Evolutionary conservation across 2,113 vertebrate genomes (phyloP).

Genomic region (Neogobius melanostomus): DNA sequence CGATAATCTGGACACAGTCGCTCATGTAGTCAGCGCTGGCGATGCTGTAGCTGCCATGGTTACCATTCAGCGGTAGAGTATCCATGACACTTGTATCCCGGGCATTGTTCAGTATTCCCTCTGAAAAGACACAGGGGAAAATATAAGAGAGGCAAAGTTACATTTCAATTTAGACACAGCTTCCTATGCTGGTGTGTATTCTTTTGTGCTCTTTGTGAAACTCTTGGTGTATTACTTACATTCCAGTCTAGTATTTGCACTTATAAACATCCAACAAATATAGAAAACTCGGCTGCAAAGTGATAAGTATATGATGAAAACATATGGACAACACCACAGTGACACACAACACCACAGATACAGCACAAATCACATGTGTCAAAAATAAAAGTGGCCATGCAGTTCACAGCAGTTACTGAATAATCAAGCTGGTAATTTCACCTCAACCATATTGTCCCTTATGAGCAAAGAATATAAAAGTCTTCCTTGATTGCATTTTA

Average conservation of each 20-base stretch:
- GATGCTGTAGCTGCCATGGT: constrained; percentile 98
- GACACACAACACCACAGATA: constrained; percentile 32
- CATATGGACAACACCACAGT: constrained; percentile 36
- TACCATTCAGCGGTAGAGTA: constrained; percentile 99
- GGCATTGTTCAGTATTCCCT: constrained; percentile 99
- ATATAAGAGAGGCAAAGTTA: constrained; percentile 39
- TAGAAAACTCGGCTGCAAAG: constrained; percentile 58
- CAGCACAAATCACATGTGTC: constrained; percentile 27
- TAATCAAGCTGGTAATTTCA: constrained; percentile 23
- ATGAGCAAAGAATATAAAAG: constrained; percentile 34
- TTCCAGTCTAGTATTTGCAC: constrained; percentile 5
- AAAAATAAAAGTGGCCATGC: constrained; percentile 59
- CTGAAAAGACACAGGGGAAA: constrained; percentile 77
- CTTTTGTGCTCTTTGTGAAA: constrained; percentile 23
- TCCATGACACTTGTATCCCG: constrained; percentile 99
- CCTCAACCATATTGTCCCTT: constrained; percentile 68
- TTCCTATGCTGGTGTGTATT: constrained; percentile 16
- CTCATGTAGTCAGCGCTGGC: constrained; percentile 96
- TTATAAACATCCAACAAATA: constrained; percentile 35
- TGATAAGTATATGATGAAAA: constrained; percentile 17
- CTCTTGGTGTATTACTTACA: constrained; percentile 16
- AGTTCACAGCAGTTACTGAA: constrained; percentile 16
- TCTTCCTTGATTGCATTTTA: background rate
- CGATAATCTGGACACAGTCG: constrained; percentile 98
- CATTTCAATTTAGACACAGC: constrained; percentile 39